Base-by-base conservation (phyloP, 2,888 invertebrate genomes). In the Linnaemya vulpina region DNA sequence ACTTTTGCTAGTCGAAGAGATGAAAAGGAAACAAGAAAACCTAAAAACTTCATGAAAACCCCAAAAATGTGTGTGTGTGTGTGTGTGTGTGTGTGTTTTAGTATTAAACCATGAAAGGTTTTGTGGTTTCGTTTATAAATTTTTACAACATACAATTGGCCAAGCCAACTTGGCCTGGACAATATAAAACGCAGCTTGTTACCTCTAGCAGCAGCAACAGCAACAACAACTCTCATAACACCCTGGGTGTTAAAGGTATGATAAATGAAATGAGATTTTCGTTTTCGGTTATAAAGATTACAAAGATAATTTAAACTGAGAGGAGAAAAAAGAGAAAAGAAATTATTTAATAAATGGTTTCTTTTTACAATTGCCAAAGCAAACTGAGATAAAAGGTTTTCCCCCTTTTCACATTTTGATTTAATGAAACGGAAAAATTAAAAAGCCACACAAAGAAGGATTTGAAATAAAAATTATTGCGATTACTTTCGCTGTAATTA, bases 221-320 rank as follows among this genome's bases (percentile, higher is more conserved):
- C 70, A 35, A 11, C 67, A 67, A 13, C 70, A 78, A 15, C 62
- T 60, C 51, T 70, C 73, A 63, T 49, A 58, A 84, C 84, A 77
- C 81, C 51, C 73, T 46, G 74, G 74, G 74, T 70, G 68, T 82
- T 74, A 82, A 84, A 85, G 78, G 82, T 85, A 82, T 68, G 80
- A 84, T 81, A 84, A 84, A 84, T 84, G 75, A 82, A 85, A 82
- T 79, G 71, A 79, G 82, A 85, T 85, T 85, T 85, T 81, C 81
- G 30, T 73, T 84, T 76, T 73, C 46, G 67, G 71, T 80, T 84
- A 67, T 84, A 79, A 71, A 85, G 82, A 82, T 85, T 82, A 85
- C 65, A 75, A 62, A 82, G 78, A 85, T 85, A 79, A 78, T 82
- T 74, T 70, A 73, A 74, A 74, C 40, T 63, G 46, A 51, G 15